A percentile compares a stretch with the other conserved stretches of the same genome.
These are phyloP conservation scores for Leucosticte australis DNA, from an alignment of 2,113 vertebrate species.

Conservation along the genomic window DNA sequence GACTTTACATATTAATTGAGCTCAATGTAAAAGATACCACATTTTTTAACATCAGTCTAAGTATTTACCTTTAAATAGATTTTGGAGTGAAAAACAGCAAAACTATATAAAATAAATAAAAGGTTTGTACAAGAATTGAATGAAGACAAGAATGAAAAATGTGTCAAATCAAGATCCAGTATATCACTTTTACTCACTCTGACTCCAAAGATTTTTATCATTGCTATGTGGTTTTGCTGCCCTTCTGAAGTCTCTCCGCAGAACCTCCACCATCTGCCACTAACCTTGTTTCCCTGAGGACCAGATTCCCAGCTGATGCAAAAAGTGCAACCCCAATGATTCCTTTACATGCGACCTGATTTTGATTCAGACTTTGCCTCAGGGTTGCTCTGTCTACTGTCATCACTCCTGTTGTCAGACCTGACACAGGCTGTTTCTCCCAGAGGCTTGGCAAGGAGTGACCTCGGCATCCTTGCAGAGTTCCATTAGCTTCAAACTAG, in stretches of 20 bases:
- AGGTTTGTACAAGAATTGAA: neutral
- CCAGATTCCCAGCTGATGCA: slow-evolving; percentile 6
- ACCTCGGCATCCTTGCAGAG: slow-evolving; percentile 8
- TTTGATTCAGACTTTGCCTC: slow-evolving; percentile 39
- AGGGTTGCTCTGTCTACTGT: slow-evolving; percentile 25
- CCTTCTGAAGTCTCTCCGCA: neutral
- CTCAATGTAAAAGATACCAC: neutral
- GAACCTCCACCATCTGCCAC: slow-evolving; percentile 27
- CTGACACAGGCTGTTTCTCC: slow-evolving; percentile 10
- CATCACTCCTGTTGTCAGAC: slow-evolving; percentile 24
- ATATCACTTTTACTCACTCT: neutral
- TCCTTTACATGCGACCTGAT: neutral
- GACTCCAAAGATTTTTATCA: neutral
- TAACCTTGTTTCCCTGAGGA: neutral
- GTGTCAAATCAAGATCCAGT: neutral
- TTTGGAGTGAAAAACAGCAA: neutral
- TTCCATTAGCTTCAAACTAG: slow-evolving; percentile 27
- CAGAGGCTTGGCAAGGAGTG: neutral
- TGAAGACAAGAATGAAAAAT: neutral
- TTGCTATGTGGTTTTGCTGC: neutral
- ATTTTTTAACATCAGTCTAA: neutral
- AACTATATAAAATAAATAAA: neutral
- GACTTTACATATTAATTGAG: neutral
- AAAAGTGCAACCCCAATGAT: slow-evolving; percentile 5
- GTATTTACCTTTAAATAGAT: neutral